Base-by-base conservation (phyloP, 2,113 vertebrate species). In the Gymnarchus niloticus region DNA sequence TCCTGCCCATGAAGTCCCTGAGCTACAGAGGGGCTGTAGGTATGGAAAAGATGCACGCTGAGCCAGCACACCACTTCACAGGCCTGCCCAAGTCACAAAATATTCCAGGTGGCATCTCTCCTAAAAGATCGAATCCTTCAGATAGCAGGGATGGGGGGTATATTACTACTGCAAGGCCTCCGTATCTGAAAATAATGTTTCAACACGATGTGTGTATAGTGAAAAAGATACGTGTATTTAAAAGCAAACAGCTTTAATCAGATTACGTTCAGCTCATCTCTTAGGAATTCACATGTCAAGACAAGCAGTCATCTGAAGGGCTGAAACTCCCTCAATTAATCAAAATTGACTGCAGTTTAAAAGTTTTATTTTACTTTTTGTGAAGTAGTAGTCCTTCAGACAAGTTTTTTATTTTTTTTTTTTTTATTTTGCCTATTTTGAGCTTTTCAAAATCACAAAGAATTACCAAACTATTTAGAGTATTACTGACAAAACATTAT, bases 11-110 rank as follows among this genome's bases (percentile, higher is more conserved):
- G 81, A 59, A 59, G 73, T 41, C 61, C 78, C 76, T 87, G 83
- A 89, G 86, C 84, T 48, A 85, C 81, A 85, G 83, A 82, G 52
- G n/a, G n/a, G n/a, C n/a, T n/a, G 85, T 59, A 28, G 84, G n/a
- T 86, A 77, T 41, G 9, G 52, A 84, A 76, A 81, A 33, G 23
- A 57, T 52, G 25, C 37, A 14, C 61, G 69, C 44, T 69, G 8
- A 9, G 49, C 84, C 17, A 84, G 54, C 1, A 9, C 19, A n/a
- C 10, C 65, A n/a, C 41, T 28, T 44, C 5, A 23, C 8, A n/a
- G n/a, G n/a, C n/a, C n/a, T n/a, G n/a, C 46, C n/a, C 3, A 14
- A 46, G 3, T 28, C 77, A 23, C 77, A 80, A 28, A 77, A 77
- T 44, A 19, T 44, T 77, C 33, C 73, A 37, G 37, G 44, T 41